Evolutionary conservation across 2,888 invertebrate genomes (phyloP), one percentile per base, ranked within the genome.

Genomic region (Acholoe squamosa): DNA sequence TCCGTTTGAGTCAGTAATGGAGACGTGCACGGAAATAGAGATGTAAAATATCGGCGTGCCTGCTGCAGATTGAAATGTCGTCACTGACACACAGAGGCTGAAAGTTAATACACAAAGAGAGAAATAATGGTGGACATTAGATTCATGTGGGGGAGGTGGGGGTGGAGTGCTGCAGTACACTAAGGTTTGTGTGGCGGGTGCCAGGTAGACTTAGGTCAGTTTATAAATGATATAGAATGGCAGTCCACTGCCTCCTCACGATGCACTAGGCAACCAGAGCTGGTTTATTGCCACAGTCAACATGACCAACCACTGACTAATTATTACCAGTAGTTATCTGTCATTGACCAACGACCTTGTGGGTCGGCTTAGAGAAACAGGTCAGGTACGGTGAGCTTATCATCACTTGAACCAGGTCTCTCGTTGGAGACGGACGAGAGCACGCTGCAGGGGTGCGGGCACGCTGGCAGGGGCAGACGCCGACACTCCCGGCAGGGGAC

Each of bases 1-100:
- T 16, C 28, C 16, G 71, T 5, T 28, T 25, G 25, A 28, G 31
- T 28, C 71, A 28, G 71, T 71, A 71, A 71, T n/a, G 7, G 71
- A n/a, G 28, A 28, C 71, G 31, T 14, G 25, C 71, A 16, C 14
- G 71, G 71, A 71, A 71, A 71, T 71, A 28, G 31, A 28, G 25
- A 22, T 25, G 28, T 71, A 71, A 71, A 71, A 71, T 71, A 22
- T 71, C 25, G 28, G 25, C 19, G 14, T 71, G 3, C 71, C 7
- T 25, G 19, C 25, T 25, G n/a, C 25, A 71, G 25, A 71, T 71
- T 71, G 71, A 71, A 71, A 71, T 71, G 71, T 71, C 71, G 71
- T 25, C 71, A 71, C 28, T 28, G 71, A 71, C 71, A 71, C n/a
- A n/a, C 14, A 28, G 31, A n/a, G 10, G 25, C 71, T 28, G 12